Base-by-base conservation (phyloP, 2,113 vertebrate genomes). In the Oreochromis niloticus region DNA sequence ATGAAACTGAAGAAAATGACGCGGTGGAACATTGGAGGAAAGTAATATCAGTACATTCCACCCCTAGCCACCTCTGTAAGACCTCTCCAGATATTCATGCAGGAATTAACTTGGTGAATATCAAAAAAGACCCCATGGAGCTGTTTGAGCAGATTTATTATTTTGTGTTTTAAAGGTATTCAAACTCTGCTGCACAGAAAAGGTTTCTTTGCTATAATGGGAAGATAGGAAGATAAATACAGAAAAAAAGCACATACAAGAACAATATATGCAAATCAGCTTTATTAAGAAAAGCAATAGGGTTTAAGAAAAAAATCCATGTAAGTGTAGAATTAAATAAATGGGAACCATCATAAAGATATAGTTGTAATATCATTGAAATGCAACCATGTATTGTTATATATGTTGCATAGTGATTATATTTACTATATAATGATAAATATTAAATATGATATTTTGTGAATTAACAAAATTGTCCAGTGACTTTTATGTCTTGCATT, bases 31-130 rank as follows among this genome's bases (percentile, higher is more conserved):
- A 13, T 9, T 11, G 11, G 32, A 24, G 16, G 17, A 24, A 46
- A 30, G 16, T 52, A 56, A 82, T 87, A 43, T 61, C 34, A 41
- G 19, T 83, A 83, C 56, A 83, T 90, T 59, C 13, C 32, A 63
- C 57, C 78, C 86, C 27, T 12, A 7, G 30, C 80, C 66, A 48
- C 24, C 36, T 17, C 54, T 66, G 68, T 30, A 66, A 61, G n/a
- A 91, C 79, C 32, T 91, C 46, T 91, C 9, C 9, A 22, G 14
- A 78, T 89, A 84, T 90, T 82, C 30, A 68, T 19, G 5, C 46
- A 80, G 12, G 83, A 80, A 56, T 82, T 84, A 82, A 84, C 78
- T 83, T n/a, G 48, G 78, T 83, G 86, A 86, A 71, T 89, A 85
- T 46, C 0, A 87, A 78, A 91, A 57, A 83, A 78, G 39, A 63